Percentiles rank a stretch among this genome's conserved stretches.
Conservation (phyloP, 2,797 vertebrate species). For the Cossypha heuglini region DNA sequence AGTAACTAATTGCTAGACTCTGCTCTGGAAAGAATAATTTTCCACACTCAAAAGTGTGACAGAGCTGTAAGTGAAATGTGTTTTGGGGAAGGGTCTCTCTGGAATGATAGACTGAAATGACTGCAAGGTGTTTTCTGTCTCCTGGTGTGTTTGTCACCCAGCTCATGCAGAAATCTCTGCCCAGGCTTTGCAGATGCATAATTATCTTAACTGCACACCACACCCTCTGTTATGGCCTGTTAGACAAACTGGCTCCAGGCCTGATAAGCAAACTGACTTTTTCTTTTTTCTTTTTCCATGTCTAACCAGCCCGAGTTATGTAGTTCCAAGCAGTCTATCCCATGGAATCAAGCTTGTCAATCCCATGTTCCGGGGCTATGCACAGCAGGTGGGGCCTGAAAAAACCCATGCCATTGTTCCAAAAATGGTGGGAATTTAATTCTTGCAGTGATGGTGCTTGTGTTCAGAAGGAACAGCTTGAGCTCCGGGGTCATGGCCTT, state of each 20-base stretch:
- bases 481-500: not conserved
- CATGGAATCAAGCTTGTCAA: constrained; percentile 98
- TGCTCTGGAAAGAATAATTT: not conserved
- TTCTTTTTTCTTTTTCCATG: not conserved
- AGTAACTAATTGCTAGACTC: not conserved
- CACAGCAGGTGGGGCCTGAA: constrained; percentile 86
- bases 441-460: not conserved
- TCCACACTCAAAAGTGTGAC: not conserved
- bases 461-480: not conserved
- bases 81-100: not conserved
- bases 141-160: not conserved
- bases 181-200: not conserved
- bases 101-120: not conserved
- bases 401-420: not conserved
- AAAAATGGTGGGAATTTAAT: not conserved
- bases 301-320: constrained; percentile 88
- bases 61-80: not conserved
- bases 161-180: not conserved
- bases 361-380: constrained; percentile 98
- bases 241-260: not conserved
- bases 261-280: not conserved
- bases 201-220: not conserved
- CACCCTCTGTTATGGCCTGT: not conserved
- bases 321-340: constrained; percentile 93
- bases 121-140: not conserved